A percentile compares a stretch with the other conserved stretches of the same genome.
Evolutionary conservation across 2,888 invertebrate genomes (phyloP).

Genomic region (Cephus spinipes): DNA sequence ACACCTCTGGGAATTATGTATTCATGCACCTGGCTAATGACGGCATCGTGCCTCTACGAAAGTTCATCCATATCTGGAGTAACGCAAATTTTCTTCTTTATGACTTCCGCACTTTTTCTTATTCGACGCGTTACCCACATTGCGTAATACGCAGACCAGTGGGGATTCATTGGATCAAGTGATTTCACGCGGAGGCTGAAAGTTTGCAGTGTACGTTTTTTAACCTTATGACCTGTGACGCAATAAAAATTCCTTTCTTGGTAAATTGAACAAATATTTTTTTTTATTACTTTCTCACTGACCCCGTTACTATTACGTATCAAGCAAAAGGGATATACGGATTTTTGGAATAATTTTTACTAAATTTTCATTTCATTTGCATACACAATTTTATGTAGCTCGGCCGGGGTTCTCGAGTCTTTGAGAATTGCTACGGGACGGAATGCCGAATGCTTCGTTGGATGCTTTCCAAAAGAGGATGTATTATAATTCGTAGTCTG

Average conservation of each 20-base stretch:
- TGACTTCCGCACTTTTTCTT: background rate
- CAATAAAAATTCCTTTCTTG: background rate
- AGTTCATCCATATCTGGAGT: background rate
- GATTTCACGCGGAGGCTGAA: background rate
- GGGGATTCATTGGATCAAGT: background rate
- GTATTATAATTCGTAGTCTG: conserved; percentile 38
- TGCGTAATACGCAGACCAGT: background rate
- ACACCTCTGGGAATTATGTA: background rate
- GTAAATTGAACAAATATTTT: background rate
- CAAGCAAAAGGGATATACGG: too few species aligned
- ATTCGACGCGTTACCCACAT: background rate
- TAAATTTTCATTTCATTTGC: background rate
- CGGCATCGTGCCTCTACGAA: background rate
- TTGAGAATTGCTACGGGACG: background rate
- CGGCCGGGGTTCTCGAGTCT: background rate
- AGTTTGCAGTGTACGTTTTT: conserved; percentile 15
- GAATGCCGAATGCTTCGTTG: conserved; percentile 24
- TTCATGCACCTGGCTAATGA: background rate
- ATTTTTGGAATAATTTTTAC: too few species aligned
- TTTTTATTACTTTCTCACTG: too few species aligned
- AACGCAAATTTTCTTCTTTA: background rate
- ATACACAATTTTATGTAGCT: background rate
- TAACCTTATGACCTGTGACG: conserved; percentile 11
- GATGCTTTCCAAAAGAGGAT: conserved; percentile 45
- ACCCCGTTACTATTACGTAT: too few species aligned